These are phyloP conservation scores for Scaptomyza tumidula DNA, from an alignment of 2,888 invertebrate species.

Conservation along the genomic window DNA sequence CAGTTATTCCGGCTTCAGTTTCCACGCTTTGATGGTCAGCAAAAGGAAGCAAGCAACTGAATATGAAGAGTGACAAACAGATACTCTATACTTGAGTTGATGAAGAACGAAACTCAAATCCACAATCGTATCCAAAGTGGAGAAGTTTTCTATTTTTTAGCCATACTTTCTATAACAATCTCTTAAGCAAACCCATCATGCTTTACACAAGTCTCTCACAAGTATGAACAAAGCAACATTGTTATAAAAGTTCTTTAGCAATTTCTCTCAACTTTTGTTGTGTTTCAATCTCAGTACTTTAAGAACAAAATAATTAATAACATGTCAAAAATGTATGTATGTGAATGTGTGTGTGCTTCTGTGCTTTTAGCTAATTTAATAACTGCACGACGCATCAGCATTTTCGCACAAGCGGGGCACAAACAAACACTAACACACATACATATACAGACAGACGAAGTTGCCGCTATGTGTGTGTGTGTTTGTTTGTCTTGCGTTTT, in stretches of 20 bases:
- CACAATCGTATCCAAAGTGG: no score
- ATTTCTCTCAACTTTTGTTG: no score
- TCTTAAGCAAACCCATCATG: neutral
- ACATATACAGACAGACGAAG: slow-evolving; percentile 9
- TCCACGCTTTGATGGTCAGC: slow-evolving; percentile 30
- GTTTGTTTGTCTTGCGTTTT: slow-evolving; percentile 57
- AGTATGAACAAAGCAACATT: neutral
- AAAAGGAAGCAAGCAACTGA: slow-evolving; percentile 7
- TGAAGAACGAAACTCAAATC: no score
- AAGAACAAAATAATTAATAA: slow-evolving; percentile 37
- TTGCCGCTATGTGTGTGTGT: slow-evolving; percentile 33
- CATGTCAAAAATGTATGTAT: slow-evolving; percentile 33
- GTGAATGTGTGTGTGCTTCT: neutral
- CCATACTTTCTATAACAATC: slow-evolving; percentile 10
- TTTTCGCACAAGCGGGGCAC: neutral
- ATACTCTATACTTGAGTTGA: no score
- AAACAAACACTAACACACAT: neutral
- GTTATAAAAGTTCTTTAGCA: no score
- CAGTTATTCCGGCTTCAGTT: slow-evolving; percentile 21
- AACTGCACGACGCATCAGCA: slow-evolving; percentile 39
- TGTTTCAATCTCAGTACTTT: neutral
- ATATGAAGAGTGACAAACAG: no score
- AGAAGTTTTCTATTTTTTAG: no score
- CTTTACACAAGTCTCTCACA: no score
- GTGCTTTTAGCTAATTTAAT: slow-evolving; percentile 52